A percentile compares a stretch with the other conserved stretches of the same genome.
These are phyloP conservation scores for Tympanoctomys barrerae DNA, from an alignment of 2,797 vertebrate species.

Conservation along the genomic window DNA sequence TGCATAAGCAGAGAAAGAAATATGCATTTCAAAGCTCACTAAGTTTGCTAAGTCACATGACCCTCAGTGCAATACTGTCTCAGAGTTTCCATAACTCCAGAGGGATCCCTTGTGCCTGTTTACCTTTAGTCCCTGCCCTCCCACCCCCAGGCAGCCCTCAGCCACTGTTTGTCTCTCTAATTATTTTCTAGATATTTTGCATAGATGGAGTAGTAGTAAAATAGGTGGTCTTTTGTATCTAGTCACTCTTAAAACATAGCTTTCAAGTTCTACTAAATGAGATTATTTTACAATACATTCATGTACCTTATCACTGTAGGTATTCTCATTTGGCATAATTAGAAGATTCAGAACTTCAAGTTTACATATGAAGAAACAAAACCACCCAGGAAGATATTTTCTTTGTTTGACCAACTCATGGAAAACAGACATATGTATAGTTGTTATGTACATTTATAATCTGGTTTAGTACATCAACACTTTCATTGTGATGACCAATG, in stretches of 20 bases:
- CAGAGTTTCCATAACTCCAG: background rate
- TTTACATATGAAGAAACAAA: slow-evolving; percentile 64
- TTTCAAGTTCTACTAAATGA: slow-evolving; percentile 63
- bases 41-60: background rate
- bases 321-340: slow-evolving; percentile 64
- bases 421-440: slow-evolving; percentile 54
- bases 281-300: slow-evolving; percentile 67
- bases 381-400: slow-evolving; percentile 43
- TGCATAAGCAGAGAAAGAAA: background rate
- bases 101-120: background rate
- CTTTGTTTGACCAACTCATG: slow-evolving; percentile 61
- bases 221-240: slow-evolving; percentile 56
- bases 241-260: slow-evolving; percentile 58
- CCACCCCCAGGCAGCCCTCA: background rate
- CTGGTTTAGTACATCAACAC: slow-evolving; percentile 35
- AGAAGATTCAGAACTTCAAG: slow-evolving; percentile 27
- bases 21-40: background rate
- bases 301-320: slow-evolving; percentile 36
- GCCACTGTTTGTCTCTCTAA: slow-evolving; percentile 57
- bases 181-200: slow-evolving; percentile 58
- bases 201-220: slow-evolving; percentile 41
- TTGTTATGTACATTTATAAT: slow-evolving; percentile 50
- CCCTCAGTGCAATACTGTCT: background rate
- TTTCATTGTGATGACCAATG: slow-evolving; percentile 36
- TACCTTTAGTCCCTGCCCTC: background rate